Evolutionary conservation across 2,888 invertebrate genomes (phyloP).

Genomic region (Glaucopsyche alexis): DNA sequence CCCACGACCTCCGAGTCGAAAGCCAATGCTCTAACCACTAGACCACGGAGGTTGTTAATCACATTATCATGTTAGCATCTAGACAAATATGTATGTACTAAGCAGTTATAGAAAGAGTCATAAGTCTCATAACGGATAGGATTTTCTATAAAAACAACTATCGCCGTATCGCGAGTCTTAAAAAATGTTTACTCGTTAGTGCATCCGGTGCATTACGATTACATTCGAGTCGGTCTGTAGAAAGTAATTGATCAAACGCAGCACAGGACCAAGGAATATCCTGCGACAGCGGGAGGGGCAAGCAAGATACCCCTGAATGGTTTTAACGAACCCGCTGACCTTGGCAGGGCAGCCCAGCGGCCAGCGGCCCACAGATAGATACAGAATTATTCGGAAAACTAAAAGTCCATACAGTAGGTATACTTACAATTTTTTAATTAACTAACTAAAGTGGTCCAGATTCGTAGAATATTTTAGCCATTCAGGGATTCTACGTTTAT

Average conservation of each 20-base stretch:
- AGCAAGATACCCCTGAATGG: slow-evolving; percentile 77
- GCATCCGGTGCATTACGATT: slow-evolving; percentile 77
- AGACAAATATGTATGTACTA: slow-evolving; percentile 32
- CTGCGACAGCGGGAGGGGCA: slow-evolving; percentile 56
- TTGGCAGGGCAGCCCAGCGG: slow-evolving; percentile 64
- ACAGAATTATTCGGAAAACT: slow-evolving; percentile 35
- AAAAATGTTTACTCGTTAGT: slow-evolving; percentile 76
- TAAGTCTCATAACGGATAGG: slow-evolving; percentile 58
- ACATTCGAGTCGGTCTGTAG: slow-evolving; percentile 58
- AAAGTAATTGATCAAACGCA: slow-evolving; percentile 69
- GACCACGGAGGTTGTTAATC: neutral
- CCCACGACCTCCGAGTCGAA: too few relatives aligned
- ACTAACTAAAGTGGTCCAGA: neutral
- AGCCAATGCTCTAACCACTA: too few relatives aligned
- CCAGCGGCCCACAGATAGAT: slow-evolving; percentile 43
- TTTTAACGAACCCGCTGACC: slow-evolving; percentile 76
- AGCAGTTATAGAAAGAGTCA: slow-evolving; percentile 38
- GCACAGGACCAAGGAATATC: slow-evolving; percentile 69
- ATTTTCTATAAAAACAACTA: slow-evolving; percentile 64
- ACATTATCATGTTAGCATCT: slow-evolving; percentile 15
- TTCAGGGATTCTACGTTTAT: neutral
- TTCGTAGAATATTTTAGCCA: too few relatives aligned
- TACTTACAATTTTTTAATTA: neutral
- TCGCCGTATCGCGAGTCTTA: slow-evolving; percentile 57
- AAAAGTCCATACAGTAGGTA: neutral